Conservation (phyloP, 2,797 vertebrate genomes). For the Lagocephalus sceleratus region DNA sequence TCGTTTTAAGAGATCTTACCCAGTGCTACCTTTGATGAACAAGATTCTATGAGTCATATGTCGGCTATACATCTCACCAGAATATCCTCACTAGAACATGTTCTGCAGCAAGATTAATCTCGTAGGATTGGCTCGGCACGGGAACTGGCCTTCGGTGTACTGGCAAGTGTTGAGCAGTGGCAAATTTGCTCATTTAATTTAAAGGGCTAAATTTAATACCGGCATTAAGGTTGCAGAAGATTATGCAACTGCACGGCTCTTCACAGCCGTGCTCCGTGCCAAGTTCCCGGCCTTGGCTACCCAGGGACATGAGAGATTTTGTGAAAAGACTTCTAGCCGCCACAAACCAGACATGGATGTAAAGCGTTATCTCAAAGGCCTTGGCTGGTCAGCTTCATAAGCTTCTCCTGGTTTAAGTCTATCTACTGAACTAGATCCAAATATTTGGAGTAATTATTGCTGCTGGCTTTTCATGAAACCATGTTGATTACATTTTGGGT, state of each 20-base stretch:
- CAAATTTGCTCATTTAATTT: slow-evolving; percentile 60
- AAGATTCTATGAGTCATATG: slow-evolving; percentile 22
- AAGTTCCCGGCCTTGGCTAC: slow-evolving; percentile 37
- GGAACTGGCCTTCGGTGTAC: slow-evolving; percentile 42
- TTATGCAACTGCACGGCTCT: slow-evolving; percentile 45
- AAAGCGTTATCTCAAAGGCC: slow-evolving; percentile 64
- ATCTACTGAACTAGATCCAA: slow-evolving; percentile 47
- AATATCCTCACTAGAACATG: neutral
- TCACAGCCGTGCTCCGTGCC: slow-evolving; percentile 37
- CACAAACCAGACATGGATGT: slow-evolving; percentile 39
- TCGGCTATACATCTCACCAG: slow-evolving; percentile 26
- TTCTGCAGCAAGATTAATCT: slow-evolving; percentile 42
- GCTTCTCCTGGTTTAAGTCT: slow-evolving; percentile 54
- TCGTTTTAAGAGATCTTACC: slow-evolving; percentile 31
- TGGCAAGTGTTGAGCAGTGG: slow-evolving; percentile 36
- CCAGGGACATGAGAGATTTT: slow-evolving; percentile 43
- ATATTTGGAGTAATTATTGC: slow-evolving; percentile 41
- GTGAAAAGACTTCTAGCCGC: slow-evolving; percentile 43
- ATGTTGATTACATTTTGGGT: slow-evolving; percentile 44
- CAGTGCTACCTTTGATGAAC: slow-evolving; percentile 32
- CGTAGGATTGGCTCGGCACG: slow-evolving; percentile 22
- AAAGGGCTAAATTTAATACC: slow-evolving; percentile 55
- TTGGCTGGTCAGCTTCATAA: slow-evolving; percentile 62
- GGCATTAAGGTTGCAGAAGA: slow-evolving; percentile 59
- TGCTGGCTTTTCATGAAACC: slow-evolving; percentile 31